Evolutionary conservation across 2,888 invertebrate genomes (phyloP), one percentile per base, ranked within the genome.

Genomic region (Calliphora vomitoria): DNA sequence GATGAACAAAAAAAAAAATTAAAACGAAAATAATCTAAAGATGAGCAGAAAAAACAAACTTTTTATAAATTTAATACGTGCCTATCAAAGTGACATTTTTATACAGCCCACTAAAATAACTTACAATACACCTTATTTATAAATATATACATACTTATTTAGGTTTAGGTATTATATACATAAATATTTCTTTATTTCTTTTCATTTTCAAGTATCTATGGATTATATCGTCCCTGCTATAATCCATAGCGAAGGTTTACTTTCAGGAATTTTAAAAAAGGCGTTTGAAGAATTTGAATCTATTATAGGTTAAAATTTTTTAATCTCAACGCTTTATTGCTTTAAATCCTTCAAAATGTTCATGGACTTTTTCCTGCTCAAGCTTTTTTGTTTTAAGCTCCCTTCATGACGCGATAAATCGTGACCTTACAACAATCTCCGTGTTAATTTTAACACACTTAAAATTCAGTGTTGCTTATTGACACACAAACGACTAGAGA

Each of bases 81-180:
- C 87, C 87, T 75, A 87, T 87, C 87, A 87, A 87, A 85, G 75
- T 87, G 87, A 87, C 87, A 87, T 64, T 87, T 87, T 87, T 82
- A 79, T 80, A 82, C 82, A 85, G 85, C 82, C 79, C 74, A 50
- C 85, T 25, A 69, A 85, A 85, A 75, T 82, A 80, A 87, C 75
- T 87, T 87, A 75, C 82, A 85, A 85, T 85, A 85, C 79, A 87
- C 87, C 87, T 87, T 83, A 76, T 71, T 83, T 80, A 47, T 78
- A 15, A 31, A 15, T 69, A 44, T 44, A 11, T 11, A 13, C 10
- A 11, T 44, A 3, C 13, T 8, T 8, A 76, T 71, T 71, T 53
- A 18, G 53, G 62, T 81, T 66, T 76, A 44, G 53, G 50, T n/a
- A 62, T 50, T 47, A 71, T n/a, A 60, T 10, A 60, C 60, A 81